Percentiles rank a stretch among this genome's conserved stretches.
Conservation (phyloP, 2,113 vertebrate species). For the Pachypanchax playfairii region DNA sequence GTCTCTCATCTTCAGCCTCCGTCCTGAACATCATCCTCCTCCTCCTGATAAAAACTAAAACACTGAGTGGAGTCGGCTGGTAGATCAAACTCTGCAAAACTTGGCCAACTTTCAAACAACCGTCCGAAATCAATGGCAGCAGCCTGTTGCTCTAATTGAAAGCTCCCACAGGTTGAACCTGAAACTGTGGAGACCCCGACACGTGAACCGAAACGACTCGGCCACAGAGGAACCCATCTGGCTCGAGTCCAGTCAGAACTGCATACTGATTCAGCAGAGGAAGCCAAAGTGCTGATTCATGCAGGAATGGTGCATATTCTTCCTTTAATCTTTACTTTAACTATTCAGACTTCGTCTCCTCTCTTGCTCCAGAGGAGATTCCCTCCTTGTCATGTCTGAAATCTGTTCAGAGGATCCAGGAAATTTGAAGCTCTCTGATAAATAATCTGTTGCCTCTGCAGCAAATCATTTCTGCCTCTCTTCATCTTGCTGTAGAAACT, state of each 20-base stretch:
- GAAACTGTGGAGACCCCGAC: conserved; percentile 24
- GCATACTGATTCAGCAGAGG: conserved; percentile 2
- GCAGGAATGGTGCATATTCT: conserved; percentile 12
- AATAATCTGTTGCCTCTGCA: conserved; percentile 44
- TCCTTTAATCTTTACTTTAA: conserved; percentile 30
- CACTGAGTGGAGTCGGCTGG: conserved; percentile 2
- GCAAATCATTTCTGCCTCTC: conserved; percentile 29
- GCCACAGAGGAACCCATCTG: conserved; percentile 5
- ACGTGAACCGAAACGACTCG: conserved; percentile 12
- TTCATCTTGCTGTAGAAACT: conserved; percentile 35
- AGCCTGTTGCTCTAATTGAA: conserved; percentile 48
- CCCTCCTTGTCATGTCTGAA: conserved; percentile 14
- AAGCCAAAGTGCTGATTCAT: conserved; percentile 2
- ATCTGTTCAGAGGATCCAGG: conserved; percentile 42
- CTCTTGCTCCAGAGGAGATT: conserved; percentile 35
- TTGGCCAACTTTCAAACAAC: conserved; percentile 42
- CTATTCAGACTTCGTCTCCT: conserved; percentile 26
- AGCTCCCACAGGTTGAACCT: conserved; percentile 36
- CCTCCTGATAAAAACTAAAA: conserved; percentile 15
- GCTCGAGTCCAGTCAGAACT: conserved; percentile 24
- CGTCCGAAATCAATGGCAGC: conserved; percentile 35
- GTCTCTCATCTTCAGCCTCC: conserved; percentile 35
- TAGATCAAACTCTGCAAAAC: conserved; percentile 20
- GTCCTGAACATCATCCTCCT: conserved; percentile 27
- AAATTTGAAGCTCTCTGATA: conserved; percentile 32